A percentile compares a stretch with the other conserved stretches of the same genome.
These are phyloP conservation scores for Zaprionus capensis DNA, from an alignment of 1,140 invertebrate species.

Conservation along the genomic window DNA sequence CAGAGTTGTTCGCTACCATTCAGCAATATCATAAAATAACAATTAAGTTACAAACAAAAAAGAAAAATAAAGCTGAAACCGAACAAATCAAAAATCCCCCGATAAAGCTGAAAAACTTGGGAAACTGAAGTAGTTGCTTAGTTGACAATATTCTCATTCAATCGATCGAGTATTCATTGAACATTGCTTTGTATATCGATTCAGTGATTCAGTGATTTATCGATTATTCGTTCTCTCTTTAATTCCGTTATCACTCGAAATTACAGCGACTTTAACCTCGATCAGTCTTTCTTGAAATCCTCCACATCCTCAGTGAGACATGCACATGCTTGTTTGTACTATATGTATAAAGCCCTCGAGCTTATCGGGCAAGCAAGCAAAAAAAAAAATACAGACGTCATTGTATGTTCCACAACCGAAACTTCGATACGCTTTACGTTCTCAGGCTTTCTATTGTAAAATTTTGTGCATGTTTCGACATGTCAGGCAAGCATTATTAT, in stretches of 20 bases:
- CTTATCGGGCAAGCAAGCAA: neutral
- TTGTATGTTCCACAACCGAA: constrained; percentile 19
- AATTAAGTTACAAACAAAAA: constrained; percentile 32
- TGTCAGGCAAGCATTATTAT: neutral
- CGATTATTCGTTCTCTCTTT: neutral
- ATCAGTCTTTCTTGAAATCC: neutral
- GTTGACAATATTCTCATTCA: neutral
- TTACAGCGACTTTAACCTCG: neutral
- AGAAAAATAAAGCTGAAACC: neutral
- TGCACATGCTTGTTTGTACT: neutral
- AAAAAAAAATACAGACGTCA: neutral
- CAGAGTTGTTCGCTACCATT: constrained; percentile 21
- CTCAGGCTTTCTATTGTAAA: constrained; percentile 40
- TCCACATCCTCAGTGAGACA: neutral
- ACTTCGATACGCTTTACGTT: constrained; percentile 35
- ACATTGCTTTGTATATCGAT: neutral
- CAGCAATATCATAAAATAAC: constrained; percentile 35
- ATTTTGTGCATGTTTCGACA: constrained; percentile 25
- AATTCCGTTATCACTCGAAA: too few species aligned
- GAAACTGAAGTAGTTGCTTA: constrained; percentile 1
- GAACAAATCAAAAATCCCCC: neutral
- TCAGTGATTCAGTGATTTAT: neutral
- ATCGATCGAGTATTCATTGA: neutral
- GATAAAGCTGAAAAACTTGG: too few species aligned
- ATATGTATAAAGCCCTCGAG: neutral